Base-by-base conservation (phyloP, 2,113 vertebrate genomes). In the Excalfactoria chinensis region DNA sequence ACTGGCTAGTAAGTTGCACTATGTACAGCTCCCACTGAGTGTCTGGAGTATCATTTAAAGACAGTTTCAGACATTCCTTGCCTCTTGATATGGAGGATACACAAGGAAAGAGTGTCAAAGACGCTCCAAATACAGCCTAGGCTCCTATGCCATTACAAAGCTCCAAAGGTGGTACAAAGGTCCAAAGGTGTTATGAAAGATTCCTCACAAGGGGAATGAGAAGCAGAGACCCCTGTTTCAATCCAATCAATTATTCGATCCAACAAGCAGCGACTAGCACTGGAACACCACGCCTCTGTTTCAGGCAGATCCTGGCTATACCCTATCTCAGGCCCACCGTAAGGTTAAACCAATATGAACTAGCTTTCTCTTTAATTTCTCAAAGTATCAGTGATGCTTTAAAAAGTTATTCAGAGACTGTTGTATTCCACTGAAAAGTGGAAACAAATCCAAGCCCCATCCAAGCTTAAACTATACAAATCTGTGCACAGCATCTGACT, bases 401-500 rank as follows among this genome's bases (percentile, higher is more conserved):
- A 84, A 37, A 63, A 63, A 7, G 3, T 28, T 94, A 85, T 75
- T 77, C 66, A 79, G 34, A 67, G 67, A 6, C 55, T 6, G 3
- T 48, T 70, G 9, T 40, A 87, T 88, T 67, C 48, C 51, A 79
- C 19, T 85, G 83, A 58, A 78, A 84, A 11, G 5, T 34, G 28
- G 34, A 83, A 75, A 89, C 15, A 84, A 74, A 92, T 51, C 64
- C 74, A 94, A 88, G 37, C 23, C 18, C 23, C 30, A 53, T 70
- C 60, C 0, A 6, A 68, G 6, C 70, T 69, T 67, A 72, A 73
- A 32, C 55, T 72, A 28, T 32, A 25, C 49, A 81, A 87, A 93
- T 41, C 53, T 68, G 81, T 18, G 51, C 69, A 62, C 30, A 89
- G 53, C 66, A 83, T 78, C 62, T 71, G 73, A 97, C 98, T 98